Conservation (phyloP, 2,797 vertebrate genomes). For the Sebastes iracundus region DNA sequence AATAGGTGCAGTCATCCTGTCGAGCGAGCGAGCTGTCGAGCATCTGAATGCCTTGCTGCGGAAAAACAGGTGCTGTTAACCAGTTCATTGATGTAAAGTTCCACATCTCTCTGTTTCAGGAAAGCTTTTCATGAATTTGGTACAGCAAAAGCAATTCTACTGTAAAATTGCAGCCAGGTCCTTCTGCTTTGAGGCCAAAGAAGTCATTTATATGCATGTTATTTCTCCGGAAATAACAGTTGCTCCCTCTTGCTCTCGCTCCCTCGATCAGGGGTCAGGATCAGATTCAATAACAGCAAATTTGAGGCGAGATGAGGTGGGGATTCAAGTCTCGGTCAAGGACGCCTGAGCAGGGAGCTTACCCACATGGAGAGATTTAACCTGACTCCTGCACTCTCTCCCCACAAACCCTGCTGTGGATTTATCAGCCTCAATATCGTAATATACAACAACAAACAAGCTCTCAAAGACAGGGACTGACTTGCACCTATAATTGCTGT, state of each 20-base stretch:
- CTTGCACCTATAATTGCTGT: background rate
- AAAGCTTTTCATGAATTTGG: background rate
- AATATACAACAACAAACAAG: background rate
- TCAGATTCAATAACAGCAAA: background rate
- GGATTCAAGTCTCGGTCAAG: slow-evolving; percentile 18
- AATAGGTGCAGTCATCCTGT: slow-evolving; percentile 59
- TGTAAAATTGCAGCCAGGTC: background rate
- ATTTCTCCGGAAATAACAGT: slow-evolving; percentile 10
- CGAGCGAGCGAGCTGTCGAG: slow-evolving; percentile 21
- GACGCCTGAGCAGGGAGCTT: background rate
- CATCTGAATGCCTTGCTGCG: slow-evolving; percentile 27
- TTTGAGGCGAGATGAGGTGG: background rate
- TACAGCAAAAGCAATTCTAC: background rate
- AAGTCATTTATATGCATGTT: background rate
- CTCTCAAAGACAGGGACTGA: background rate
- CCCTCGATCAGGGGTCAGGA: background rate
- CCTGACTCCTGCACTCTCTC: slow-evolving; percentile 3
- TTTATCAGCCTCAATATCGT: slow-evolving; percentile 7
- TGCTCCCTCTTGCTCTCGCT: background rate
- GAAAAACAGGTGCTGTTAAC: slow-evolving; percentile 26
- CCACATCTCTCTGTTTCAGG: background rate
- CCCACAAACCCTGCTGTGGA: slow-evolving; percentile 3
- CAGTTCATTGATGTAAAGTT: slow-evolving; percentile 10
- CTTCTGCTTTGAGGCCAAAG: background rate
- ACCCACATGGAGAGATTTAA: slow-evolving; percentile 24